These are phyloP conservation scores for Caenorhabditis japonica DNA, from an alignment of 2,888 invertebrate species.

Conservation along the genomic window DNA sequence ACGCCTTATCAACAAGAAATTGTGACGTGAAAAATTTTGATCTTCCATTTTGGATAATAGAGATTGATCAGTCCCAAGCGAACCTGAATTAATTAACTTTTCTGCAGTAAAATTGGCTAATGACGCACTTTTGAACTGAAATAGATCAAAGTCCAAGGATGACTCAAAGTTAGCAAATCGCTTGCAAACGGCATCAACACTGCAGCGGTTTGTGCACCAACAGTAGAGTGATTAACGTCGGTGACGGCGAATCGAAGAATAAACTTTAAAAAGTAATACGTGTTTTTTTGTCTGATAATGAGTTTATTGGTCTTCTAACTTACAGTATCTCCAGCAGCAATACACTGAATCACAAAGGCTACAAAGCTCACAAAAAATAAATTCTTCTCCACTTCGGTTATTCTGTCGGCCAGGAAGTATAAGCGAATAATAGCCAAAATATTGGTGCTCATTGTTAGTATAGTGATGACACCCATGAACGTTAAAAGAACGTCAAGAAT, in stretches of 20 bases:
- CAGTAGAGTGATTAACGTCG: slow-evolving; percentile 9
- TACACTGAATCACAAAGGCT: slow-evolving; percentile 25
- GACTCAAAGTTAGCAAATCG: slow-evolving; percentile 47
- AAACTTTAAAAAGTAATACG: slow-evolving; percentile 14
- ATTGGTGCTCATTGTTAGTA: slow-evolving; percentile 11
- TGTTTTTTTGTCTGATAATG: too few relatives aligned
- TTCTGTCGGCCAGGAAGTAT: slow-evolving; percentile 8
- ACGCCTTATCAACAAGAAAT: too few relatives aligned
- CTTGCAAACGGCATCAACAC: slow-evolving; percentile 44
- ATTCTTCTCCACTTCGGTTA: slow-evolving; percentile 32
- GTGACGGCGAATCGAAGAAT: slow-evolving; percentile 6
- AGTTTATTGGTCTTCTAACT: background rate
- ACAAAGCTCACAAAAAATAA: slow-evolving; percentile 33
- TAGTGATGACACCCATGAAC: slow-evolving; percentile 23
- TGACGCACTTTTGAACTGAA: slow-evolving; percentile 39
- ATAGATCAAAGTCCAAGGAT: slow-evolving; percentile 48
- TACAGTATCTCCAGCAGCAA: slow-evolving; percentile 34
- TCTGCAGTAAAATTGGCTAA: background rate
- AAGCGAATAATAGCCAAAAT: slow-evolving; percentile 16
- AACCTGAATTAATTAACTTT: slow-evolving; percentile 11
- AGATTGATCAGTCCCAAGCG: slow-evolving; percentile 12
- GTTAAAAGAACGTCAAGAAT: slow-evolving; percentile 9
- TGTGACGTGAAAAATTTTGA: too few relatives aligned
- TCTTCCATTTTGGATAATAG: background rate
- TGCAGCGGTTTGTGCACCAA: slow-evolving; percentile 13